Evolutionary conservation across 2,113 vertebrate genomes (phyloP).

Genomic region (Lichenostomus cassidix): DNA sequence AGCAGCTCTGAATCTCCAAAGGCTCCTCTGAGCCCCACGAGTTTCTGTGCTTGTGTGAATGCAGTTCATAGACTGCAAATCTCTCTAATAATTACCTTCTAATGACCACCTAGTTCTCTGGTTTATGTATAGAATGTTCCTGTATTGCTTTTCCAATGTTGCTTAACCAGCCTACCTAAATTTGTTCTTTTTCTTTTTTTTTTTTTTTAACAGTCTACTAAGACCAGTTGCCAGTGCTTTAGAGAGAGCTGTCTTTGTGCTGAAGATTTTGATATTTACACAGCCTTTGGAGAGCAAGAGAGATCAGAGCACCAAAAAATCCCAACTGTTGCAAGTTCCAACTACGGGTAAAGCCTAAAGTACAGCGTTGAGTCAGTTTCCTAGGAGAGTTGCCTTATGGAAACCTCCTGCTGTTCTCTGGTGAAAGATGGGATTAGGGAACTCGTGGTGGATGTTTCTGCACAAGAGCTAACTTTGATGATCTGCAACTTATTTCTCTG

Average conservation of each 20-base stretch:
- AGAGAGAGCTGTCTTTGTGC: constrained; percentile 26
- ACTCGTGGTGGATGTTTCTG: not conserved
- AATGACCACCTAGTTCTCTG: fast-evolving
- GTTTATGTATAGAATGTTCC: not conserved
- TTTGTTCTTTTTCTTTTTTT: not conserved
- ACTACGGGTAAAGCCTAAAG: not conserved
- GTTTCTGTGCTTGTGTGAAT: not conserved
- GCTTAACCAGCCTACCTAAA: not conserved
- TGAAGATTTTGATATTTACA: not conserved
- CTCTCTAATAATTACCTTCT: not conserved
- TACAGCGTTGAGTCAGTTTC: not conserved
- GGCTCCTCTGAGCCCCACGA: not conserved
- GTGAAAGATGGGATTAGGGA: not conserved
- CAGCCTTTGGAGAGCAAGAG: constrained; percentile 28
- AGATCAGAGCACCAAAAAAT: constrained; percentile 14
- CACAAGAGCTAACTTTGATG: constrained; percentile 13
- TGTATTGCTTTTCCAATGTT: not conserved
- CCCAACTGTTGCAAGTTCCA: constrained; percentile 15
- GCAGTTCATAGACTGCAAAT: not conserved
- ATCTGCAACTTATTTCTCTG: not conserved
- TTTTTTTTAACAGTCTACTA: not conserved
- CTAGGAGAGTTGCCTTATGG: not conserved
- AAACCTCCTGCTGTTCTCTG: not conserved
- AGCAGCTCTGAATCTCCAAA: not conserved
- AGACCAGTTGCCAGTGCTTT: constrained; percentile 45